Base-by-base conservation (phyloP, 2,797 vertebrate species). In the Centropyge bicolor region DNA sequence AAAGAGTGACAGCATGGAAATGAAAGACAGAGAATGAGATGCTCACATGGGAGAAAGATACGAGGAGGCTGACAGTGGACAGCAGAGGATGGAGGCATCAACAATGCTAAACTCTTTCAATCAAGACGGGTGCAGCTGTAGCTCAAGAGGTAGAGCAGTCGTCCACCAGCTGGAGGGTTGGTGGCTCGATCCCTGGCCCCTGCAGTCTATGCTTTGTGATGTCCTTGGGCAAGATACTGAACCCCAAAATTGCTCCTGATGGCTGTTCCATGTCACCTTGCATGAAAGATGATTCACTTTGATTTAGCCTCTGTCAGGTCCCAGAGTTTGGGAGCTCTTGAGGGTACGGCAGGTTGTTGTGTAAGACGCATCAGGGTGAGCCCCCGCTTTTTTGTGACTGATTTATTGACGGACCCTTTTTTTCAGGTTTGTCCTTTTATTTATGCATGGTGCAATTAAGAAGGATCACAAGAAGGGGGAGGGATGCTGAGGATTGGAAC, bases 391-490 rank as follows among this genome's bases (percentile, higher is more conserved):
- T 71, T 86, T 52, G 16, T 31, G 27, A 31, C 43, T 84, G 49
- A 89, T 82, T 89, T 86, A 82, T 78, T 81, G 75, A 83, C 24
- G 0, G 35, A 51, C 64, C 73, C 20, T 45, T 72, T 66, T n/a
- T 70, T 70, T 43, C 7, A 8, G 9, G 54, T 76, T 52, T 38
- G 57, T 83, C 74, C 72, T 65, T 59, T 14, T 35, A 27, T 43
- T 62, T 80, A 64, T 69, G 36, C 17, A 63, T 31, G 46, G 45
- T 71, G 81, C 66, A 81, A 79, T 81, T 76, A 71, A 65, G 84
- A 78, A 35, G 20, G 52, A 60, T 78, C 54, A 54, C 65, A 52
- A 71, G 41, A 45, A 52, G 38, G 41, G 9, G 48, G 19, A 17
- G 24, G 24, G 19, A 10, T 73, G 41, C 56, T 81, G 63, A 74